Evolutionary conservation across 2,797 vertebrate genomes (phyloP), one percentile per base, ranked within the genome.

Genomic region (Oreochromis grahami): DNA sequence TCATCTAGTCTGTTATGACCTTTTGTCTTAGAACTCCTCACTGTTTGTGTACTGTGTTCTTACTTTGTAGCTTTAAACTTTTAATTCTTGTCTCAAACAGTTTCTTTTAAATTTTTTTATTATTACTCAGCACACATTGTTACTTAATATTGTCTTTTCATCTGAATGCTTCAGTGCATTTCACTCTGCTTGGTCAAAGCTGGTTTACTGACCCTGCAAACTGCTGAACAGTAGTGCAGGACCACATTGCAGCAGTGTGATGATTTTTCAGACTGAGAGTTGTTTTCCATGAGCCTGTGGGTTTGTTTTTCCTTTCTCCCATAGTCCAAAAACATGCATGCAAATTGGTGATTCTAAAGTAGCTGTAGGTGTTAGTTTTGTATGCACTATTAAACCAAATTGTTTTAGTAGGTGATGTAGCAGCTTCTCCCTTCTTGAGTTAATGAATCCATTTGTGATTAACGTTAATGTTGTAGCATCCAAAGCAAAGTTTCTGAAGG

Each of bases 1-100:
- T 84, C 48, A 81, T 81, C 26, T 78, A 17, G 21, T 56, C 70
- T 41, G 43, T 43, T 21, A 5, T 78, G 79, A 91, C 79, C 74
- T 84, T 84, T 82, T 21, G 12, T 60, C 45, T 80, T 19, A 14
- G 3, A 6, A 41, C 32, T 79, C n/a, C 12, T 78, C 63, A 24
- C 6, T 55, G 10, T 60, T 70, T 74, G 38, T 36, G 78, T 1
- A 34, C n/a, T 52, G 7, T 10, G 21, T 21, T 9, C 34, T 36
- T 53, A n/a, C 36, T 68, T 74, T 34, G 10, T 24, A 72, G 13
- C 32, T 74, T 56, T 41, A 45, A 45, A 26, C 17, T 11, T 0
- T 19, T 36, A 21, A n/a, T 13, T 50, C 70, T 3, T 74, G 43
- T n/a, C 17, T 0, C 24, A 29, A 0, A 29, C 24, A 29, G 3